Base-by-base conservation (phyloP, 1,140 invertebrate genomes). In the Teleopsis dalmanni region DNA sequence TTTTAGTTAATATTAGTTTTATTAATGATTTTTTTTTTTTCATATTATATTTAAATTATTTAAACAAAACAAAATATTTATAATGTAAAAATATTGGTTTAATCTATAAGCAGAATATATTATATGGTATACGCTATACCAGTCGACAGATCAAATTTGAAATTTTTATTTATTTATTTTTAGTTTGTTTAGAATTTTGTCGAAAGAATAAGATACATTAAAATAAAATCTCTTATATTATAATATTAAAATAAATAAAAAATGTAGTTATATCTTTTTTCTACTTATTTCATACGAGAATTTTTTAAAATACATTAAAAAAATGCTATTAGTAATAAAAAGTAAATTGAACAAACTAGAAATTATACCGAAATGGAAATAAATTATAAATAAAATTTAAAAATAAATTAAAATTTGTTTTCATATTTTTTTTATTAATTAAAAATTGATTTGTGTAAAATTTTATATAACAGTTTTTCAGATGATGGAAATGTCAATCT, bases 281-380 rank as follows among this genome's bases (percentile, higher is more conserved):
- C 22, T 41, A 41, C 37, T 29, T 48, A 34, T 48, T 38, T 41
- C 40, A 48, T 31, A 29, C 25, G 26, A 16, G 29, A 13, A 41
- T 31, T 47, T 37, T 48, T 48, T 40, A 21, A 48, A 23, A 42
- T 41, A 25, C 9, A 22, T 31, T 42, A 34, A 33, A 35, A 50
- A 45, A 21, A 38, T 26, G 44, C 33, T 36, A 44, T 22, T 44
- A 37, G 26, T 13, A 37, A 50, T 27, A 37, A 41, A 27, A 49
- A 35, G 37, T 35, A 37, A 33, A 31, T 14, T 31, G 31, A 66
- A 65, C 63, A 66, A 65, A 66, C 64, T 66, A 66, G 60, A 66
- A 66, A 63, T 66, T 66, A 66, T 63, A 66, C 60, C 63, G 63
- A 66, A 66, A 62, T 60, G 60, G 63, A 66, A 65, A 64, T 66